Conservation (phyloP, 2,888 invertebrate species). For the Zootermopsis nevadensis region DNA sequence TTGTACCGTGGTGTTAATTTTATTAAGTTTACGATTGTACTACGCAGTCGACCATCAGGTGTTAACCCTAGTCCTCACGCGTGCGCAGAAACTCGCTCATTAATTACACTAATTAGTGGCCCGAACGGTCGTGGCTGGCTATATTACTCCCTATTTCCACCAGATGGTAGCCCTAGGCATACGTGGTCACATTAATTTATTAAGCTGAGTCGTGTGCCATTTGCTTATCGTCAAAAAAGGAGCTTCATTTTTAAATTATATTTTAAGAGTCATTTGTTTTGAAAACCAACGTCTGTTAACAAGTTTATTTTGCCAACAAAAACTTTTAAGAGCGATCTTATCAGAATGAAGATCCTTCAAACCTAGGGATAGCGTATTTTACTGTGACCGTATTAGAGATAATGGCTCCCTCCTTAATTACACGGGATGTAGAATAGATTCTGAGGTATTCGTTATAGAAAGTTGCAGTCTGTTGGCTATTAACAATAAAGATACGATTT, state of each 20-base stretch:
- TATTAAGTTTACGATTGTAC: conserved; percentile 39
- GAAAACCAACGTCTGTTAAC: conserved; percentile 51
- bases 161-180: conserved; percentile 29
- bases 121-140: conserved; percentile 22
- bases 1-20: conserved; percentile 28
- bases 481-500: neutral
- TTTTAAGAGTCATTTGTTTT: conserved; percentile 47
- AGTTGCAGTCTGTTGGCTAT: neutral
- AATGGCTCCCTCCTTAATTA: conserved; percentile 15
- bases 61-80: conserved; percentile 46
- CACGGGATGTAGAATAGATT: neutral
- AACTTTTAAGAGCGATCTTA: conserved; percentile 39
- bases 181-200: conserved; percentile 29
- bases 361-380: conserved; percentile 14
- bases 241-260: conserved; percentile 34
- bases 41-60: conserved; percentile 46
- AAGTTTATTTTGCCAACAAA: conserved; percentile 53
- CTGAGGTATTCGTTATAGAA: neutral
- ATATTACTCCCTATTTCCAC: conserved; percentile 20
- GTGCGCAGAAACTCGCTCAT: conserved; percentile 46
- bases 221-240: conserved; percentile 42
- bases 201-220: conserved; percentile 37
- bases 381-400: conserved; percentile 26
- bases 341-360: neutral
- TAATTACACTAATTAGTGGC: conserved; percentile 51